Evolutionary conservation across 2,888 invertebrate genomes (phyloP).

Genomic region (Omphaloscelis lunosa): DNA sequence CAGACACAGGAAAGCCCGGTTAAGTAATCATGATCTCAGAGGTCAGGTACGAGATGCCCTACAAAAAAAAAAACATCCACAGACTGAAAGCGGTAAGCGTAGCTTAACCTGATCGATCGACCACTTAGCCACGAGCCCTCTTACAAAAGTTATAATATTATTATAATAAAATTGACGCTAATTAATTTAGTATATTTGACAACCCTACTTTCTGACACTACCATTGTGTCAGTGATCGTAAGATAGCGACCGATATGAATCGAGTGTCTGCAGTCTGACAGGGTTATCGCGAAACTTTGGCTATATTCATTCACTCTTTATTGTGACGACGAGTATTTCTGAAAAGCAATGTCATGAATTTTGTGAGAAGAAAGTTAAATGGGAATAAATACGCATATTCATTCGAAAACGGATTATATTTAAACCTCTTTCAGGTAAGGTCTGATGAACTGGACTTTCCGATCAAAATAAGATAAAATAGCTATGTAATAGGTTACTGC

Average conservation of each 20-base stretch:
- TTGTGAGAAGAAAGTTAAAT: slow-evolving; percentile 13
- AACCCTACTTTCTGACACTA: slow-evolving; percentile 40
- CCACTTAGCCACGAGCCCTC: no score
- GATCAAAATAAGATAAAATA: not conserved
- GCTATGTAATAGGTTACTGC: not conserved
- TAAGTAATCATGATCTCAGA: no score
- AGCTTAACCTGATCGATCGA: no score
- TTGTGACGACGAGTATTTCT: slow-evolving; percentile 18
- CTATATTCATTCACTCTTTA: slow-evolving; percentile 39
- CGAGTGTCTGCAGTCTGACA: slow-evolving; percentile 36
- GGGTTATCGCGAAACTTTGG: slow-evolving; percentile 31
- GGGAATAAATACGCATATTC: slow-evolving; percentile 18
- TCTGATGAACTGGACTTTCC: not conserved
- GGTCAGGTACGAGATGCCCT: no score
- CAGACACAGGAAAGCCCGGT: no score
- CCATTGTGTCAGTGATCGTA: slow-evolving; percentile 53
- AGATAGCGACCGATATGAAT: slow-evolving; percentile 53
- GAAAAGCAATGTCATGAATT: slow-evolving; percentile 27
- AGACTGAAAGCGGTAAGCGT: no score
- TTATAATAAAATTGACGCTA: no score
- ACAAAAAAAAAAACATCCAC: no score
- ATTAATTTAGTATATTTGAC: slow-evolving; percentile 1
- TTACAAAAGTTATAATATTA: no score
- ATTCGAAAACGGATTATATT: slow-evolving; percentile 2
- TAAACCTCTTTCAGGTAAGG: not conserved